Percentiles rank a stretch among this genome's conserved stretches.
phyloP scores from a whole-genome alignment of 1,140 invertebrate species.

The Ips nitidus region DNA sequence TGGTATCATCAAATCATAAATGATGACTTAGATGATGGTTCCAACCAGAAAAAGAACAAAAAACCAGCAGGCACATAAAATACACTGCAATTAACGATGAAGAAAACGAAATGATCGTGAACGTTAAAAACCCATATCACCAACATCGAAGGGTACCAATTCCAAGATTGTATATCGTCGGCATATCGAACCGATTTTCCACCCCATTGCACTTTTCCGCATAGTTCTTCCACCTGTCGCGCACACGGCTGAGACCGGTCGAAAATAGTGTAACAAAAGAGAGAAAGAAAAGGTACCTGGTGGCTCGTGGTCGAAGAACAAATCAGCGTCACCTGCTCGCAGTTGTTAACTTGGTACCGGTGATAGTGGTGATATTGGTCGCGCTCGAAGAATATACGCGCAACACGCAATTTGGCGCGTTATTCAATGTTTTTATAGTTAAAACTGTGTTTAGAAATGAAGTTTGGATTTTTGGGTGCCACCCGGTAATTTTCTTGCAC shows the following conservation, averaged over 20 bases:
- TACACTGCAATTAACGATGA: too few species aligned
- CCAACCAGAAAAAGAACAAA: too few species aligned
- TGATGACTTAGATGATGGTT: too few species aligned
- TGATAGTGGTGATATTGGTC: background rate
- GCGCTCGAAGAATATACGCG: background rate
- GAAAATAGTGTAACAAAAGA: slow-evolving; percentile 32
- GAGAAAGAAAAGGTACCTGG: slow-evolving; percentile 34
- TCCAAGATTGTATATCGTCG: too few species aligned
- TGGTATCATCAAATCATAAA: too few species aligned
- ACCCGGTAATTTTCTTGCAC: too few species aligned
- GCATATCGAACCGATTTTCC: slow-evolving; percentile 6
- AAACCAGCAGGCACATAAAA: too few species aligned
- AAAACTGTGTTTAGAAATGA: slow-evolving; percentile 14
- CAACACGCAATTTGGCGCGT: slow-evolving; percentile 12
- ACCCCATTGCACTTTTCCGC: slow-evolving; percentile 22
- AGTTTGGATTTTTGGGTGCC: slow-evolving; percentile 28
- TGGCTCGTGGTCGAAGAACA: slow-evolving; percentile 36
- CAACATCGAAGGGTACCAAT: too few species aligned
- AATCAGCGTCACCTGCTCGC: slow-evolving; percentile 30
- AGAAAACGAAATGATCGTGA: too few species aligned
- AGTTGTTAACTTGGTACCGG: slow-evolving; percentile 25
- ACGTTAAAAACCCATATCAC: too few species aligned
- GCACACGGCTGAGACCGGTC: slow-evolving; percentile 21
- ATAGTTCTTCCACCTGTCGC: slow-evolving; percentile 36
- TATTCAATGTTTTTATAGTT: slow-evolving; percentile 13